phyloP scores from a whole-genome alignment of 2,113 vertebrate genomes.

The Marmota monax region DNA sequence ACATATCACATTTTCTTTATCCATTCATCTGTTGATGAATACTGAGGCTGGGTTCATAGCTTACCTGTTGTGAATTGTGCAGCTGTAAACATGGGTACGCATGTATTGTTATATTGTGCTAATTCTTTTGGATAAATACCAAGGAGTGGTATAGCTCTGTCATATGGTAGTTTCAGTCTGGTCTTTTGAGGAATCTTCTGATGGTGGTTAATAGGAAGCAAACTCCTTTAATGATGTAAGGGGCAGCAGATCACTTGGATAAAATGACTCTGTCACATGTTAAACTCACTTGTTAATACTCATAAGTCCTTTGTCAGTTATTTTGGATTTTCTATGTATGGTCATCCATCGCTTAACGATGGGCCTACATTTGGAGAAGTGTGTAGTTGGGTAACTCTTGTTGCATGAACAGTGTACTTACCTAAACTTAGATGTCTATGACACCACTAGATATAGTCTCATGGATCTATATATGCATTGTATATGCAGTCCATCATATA shows the following conservation, averaged over 20 bases:
- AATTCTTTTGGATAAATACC: no score
- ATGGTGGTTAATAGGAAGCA: background rate
- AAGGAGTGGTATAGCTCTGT: no score
- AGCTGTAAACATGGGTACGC: no score
- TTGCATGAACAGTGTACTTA: background rate
- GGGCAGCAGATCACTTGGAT: background rate
- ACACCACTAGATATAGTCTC: background rate
- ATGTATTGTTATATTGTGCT: no score
- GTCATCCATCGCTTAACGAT: background rate
- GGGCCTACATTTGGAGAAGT: background rate
- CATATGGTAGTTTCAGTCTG: no score
- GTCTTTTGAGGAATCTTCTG: background rate
- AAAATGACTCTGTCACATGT: background rate
- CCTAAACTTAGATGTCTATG: background rate
- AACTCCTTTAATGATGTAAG: background rate
- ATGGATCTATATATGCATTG: background rate
- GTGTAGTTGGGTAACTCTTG: background rate
- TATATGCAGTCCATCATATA: background rate
- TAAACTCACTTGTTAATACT: slow-evolving; percentile 23
- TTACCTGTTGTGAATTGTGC: no score
- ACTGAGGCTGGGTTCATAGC: no score
- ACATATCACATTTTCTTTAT: no score
- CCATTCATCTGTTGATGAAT: no score
- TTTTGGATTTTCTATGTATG: slow-evolving; percentile 4
- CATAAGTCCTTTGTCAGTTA: background rate